These are phyloP conservation scores for Zoanthus sansibaricus DNA, from an alignment of 92 coral and sea anemone genomes.

Conservation along the genomic window DNA sequence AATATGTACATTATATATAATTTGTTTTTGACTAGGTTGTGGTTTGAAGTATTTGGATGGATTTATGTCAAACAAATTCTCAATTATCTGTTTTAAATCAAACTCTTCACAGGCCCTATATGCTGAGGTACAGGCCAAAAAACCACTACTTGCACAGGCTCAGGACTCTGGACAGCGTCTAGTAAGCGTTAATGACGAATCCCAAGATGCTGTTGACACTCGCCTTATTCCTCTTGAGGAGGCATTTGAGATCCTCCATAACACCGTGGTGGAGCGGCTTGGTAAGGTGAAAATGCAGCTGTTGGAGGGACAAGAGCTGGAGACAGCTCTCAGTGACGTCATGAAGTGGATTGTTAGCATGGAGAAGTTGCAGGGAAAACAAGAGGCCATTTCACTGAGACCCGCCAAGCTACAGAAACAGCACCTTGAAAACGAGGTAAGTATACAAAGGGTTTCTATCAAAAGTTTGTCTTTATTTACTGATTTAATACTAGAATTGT, in stretches of 20 bases:
- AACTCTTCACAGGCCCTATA: slow-evolving; percentile 53
- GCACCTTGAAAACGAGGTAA: slow-evolving; percentile 85
- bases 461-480: no score
- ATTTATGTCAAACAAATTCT: no score
- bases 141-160: slow-evolving; percentile 80
- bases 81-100: neutral
- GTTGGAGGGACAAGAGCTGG: slow-evolving; percentile 88
- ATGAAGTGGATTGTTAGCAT: slow-evolving; percentile 87
- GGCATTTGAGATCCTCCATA: slow-evolving; percentile 84
- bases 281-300: slow-evolving; percentile 79
- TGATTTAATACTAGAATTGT: no score
- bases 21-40: no score
- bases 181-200: slow-evolving; percentile 74
- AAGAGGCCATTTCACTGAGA: slow-evolving; percentile 82
- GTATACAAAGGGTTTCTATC: neutral
- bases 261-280: slow-evolving; percentile 82
- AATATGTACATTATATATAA: no score
- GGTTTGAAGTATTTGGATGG: no score
- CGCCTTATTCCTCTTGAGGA: slow-evolving; percentile 88
- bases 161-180: slow-evolving; percentile 84
- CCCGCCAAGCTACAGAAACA: slow-evolving; percentile 74
- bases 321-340: slow-evolving; percentile 81
- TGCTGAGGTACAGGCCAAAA: slow-evolving; percentile 71
- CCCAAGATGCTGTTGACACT: slow-evolving; percentile 77
- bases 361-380: slow-evolving; percentile 81